Base-by-base conservation (phyloP, 2,113 vertebrate species). In the Lipophrys pholis region DNA sequence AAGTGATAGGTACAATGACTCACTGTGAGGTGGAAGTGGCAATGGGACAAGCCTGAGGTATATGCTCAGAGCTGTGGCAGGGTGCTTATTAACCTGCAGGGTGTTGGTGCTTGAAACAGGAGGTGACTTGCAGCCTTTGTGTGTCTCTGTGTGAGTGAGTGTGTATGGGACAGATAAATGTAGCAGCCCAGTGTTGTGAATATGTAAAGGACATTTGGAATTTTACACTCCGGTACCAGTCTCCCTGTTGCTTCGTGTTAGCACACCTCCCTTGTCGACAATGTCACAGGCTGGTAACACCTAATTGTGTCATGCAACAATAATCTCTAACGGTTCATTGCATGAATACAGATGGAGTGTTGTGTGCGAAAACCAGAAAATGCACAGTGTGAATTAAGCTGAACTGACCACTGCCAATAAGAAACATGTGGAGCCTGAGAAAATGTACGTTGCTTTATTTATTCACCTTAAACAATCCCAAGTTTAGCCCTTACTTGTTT, bases 1-100 rank as follows among this genome's bases (percentile, higher is more conserved):
- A 71, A 78, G 64, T 62, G 86, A 87, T 82, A n/a, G 76, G 67
- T 79, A 93, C 91, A 93, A 91, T 91, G 87, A 83, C 59, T 90
- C 85, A 89, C 85, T 93, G 90, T 91, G 78, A 84, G 81, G 73
- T 73, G 55, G 43, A 91, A 83, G 74, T 80, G 80, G 86, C 76
- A 77, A 67, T 57, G 57, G 67, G 74, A 78, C 57, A 80, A 85
- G 67, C 70, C 69, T 77, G 77, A 81, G 69, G 76, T 84, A 79
- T 76, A 55, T 40, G 71, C 57, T 49, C 39, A 40, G 46, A 76
- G 67, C 41, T 65, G 78, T 62, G 72, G 79, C 73, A 65, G 64
- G 71, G 62, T 38, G 60, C 76, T 85, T 78, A 83, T 86, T 87
- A 87, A 87, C 59, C 62, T 68, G 52, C 48, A 69, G 73, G 72